These are phyloP conservation scores for Cryptocheilus praepositus DNA, from an alignment of 2,888 invertebrate genomes.

Conservation along the genomic window DNA sequence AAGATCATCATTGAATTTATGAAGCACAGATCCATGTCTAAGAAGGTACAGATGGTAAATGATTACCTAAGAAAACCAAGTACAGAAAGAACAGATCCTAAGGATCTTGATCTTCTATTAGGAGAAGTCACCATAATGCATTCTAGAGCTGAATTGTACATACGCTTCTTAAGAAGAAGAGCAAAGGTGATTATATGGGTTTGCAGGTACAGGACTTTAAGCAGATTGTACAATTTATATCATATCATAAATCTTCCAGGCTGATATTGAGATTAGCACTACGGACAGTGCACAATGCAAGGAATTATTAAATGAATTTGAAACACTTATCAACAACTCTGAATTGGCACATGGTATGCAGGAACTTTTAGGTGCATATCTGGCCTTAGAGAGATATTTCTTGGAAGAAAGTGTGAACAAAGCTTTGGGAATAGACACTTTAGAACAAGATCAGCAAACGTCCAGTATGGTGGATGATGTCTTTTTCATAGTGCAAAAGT, in stretches of 20 bases:
- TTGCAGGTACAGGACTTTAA: not conserved
- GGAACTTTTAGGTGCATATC: slow-evolving; percentile 90
- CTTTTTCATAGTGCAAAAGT: slow-evolving; percentile 97
- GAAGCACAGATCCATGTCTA: slow-evolving; percentile 80
- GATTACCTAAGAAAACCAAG: slow-evolving; percentile 77
- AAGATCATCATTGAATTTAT: slow-evolving; percentile 84
- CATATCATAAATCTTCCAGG: slow-evolving; percentile 69
- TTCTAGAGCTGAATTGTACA: slow-evolving; percentile 92
- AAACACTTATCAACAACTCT: slow-evolving; percentile 83
- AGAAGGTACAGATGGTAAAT: slow-evolving; percentile 80
- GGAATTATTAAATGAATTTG: slow-evolving; percentile 77
- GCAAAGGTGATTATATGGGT: slow-evolving; percentile 77
- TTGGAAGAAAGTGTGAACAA: slow-evolving; percentile 96
- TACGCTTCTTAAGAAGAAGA: slow-evolving; percentile 88
- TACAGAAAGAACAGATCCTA: slow-evolving; percentile 83
- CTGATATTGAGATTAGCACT: slow-evolving; percentile 80
- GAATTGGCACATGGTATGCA: slow-evolving; percentile 87
- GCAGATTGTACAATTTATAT: not conserved
- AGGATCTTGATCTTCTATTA: slow-evolving; percentile 90
- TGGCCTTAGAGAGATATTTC: slow-evolving; percentile 94
- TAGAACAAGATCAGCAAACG: slow-evolving; percentile 84
- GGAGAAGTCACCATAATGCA: slow-evolving; percentile 95
- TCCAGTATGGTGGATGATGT: slow-evolving; percentile 98
- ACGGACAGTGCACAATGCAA: slow-evolving; percentile 76
- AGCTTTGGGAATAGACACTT: slow-evolving; percentile 87